Percentiles rank a stretch among this genome's conserved stretches.
These are phyloP conservation scores for Lasioglossum marginatum DNA, from an alignment of 2,888 invertebrate species.

Conservation along the genomic window DNA sequence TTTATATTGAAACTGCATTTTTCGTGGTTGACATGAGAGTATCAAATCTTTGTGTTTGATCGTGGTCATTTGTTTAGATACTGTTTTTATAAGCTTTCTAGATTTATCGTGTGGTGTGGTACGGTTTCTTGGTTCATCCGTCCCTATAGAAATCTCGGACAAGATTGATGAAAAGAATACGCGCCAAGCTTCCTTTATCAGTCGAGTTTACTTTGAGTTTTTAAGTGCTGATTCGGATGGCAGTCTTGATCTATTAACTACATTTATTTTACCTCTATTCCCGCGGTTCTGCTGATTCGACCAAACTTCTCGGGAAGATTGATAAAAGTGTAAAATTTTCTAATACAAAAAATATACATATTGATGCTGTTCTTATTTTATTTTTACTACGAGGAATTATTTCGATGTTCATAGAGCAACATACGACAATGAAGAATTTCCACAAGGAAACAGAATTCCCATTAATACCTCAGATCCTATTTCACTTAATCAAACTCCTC, in stretches of 20 bases:
- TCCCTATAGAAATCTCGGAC: neutral
- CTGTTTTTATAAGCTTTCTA: neutral
- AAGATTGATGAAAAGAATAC: conserved; percentile 11
- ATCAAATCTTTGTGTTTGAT: neutral
- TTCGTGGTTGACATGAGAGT: neutral
- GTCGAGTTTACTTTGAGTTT: conserved; percentile 7
- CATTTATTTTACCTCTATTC: conserved; percentile 3
- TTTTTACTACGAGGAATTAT: neutral
- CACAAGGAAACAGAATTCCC: neutral
- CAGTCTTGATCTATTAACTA: conserved; percentile 13
- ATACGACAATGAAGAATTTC: neutral
- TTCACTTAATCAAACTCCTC: neutral
- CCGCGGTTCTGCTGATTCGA: neutral
- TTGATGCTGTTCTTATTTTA: too few relatives aligned
- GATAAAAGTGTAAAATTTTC: neutral
- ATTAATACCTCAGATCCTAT: neutral
- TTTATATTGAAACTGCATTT: neutral
- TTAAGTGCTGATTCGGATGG: neutral
- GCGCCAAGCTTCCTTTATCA: neutral
- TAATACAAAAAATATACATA: neutral
- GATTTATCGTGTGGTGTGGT: neutral
- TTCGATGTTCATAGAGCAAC: neutral
- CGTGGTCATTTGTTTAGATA: neutral
- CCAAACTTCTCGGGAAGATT: neutral
- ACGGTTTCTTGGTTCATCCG: neutral